phyloP scores from a whole-genome alignment of 2,113 vertebrate genomes.

The Vulpes vulpes region DNA sequence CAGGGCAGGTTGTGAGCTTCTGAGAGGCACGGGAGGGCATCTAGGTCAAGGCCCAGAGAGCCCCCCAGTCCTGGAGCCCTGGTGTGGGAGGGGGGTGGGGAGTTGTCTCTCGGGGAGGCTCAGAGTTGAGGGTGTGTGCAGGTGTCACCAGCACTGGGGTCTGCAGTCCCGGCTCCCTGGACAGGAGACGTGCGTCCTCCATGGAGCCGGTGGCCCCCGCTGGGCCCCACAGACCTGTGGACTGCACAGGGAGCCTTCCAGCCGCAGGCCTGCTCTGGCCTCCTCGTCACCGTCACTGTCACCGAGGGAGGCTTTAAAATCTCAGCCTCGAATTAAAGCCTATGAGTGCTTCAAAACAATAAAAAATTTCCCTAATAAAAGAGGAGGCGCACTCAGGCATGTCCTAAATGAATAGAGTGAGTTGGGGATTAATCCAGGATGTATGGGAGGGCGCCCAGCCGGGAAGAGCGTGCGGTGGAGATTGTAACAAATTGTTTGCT shows the following conservation, averaged over 20 bases:
- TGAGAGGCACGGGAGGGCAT: too few species aligned
- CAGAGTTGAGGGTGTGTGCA: background rate
- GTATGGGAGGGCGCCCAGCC: constrained; percentile 20
- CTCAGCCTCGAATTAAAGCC: constrained; percentile 53
- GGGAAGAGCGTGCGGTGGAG: constrained; percentile 24
- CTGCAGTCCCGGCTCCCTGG: background rate
- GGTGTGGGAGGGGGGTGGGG: background rate
- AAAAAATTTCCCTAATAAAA: constrained; percentile 76
- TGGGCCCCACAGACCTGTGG: background rate
- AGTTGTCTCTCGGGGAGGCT: background rate
- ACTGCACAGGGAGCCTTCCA: background rate
- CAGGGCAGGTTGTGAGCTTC: background rate
- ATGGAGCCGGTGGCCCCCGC: background rate
- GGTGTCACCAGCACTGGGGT: background rate
- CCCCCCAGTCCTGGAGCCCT: background rate
- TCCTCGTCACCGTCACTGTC: background rate
- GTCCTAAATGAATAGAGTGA: constrained; percentile 73
- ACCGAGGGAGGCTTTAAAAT: constrained; percentile 46
- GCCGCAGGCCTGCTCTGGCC: background rate
- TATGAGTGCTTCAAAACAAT: constrained; percentile 63
- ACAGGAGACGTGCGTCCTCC: background rate
- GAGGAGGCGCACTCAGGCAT: constrained; percentile 62
- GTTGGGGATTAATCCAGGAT: constrained; percentile 60
- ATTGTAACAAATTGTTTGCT: constrained; percentile 68
- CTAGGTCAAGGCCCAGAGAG: background rate